These are phyloP conservation scores for Orientallactaga sibirica DNA, from an alignment of 2,797 vertebrate genomes.

Conservation along the genomic window DNA sequence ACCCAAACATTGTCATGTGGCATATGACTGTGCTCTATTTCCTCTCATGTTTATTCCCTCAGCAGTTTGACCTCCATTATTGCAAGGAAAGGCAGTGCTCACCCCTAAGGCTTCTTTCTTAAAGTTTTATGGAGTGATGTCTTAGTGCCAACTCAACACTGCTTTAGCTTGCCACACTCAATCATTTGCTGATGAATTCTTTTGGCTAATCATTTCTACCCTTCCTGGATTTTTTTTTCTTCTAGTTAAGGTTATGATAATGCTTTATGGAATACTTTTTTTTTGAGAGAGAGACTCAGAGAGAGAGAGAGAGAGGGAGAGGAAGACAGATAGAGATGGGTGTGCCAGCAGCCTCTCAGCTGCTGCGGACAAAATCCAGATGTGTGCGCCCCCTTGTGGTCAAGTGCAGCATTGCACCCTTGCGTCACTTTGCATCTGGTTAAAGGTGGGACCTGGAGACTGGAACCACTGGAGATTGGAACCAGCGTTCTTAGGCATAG, in stretches of 20 bases:
- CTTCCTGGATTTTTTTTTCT: background rate
- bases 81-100: background rate
- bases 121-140: background rate
- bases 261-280: background rate
- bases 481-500: too few species aligned
- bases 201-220: background rate
- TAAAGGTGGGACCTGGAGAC: too few species aligned
- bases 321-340: too few species aligned
- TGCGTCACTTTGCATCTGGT: too few species aligned
- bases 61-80: background rate
- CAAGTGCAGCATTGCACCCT: too few species aligned
- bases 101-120: background rate
- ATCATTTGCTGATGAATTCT: background rate
- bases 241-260: background rate
- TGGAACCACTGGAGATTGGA: too few species aligned
- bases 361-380: too few species aligned
- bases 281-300: too few species aligned
- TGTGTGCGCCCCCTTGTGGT: too few species aligned
- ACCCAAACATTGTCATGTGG: background rate
- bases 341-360: too few species aligned
- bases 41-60: slow-evolving; percentile 33
- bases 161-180: background rate
- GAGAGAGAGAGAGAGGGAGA: too few species aligned
- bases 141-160: background rate
- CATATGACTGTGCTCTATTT: background rate